These are phyloP conservation scores for Oophaga pumilio DNA, from an alignment of 2,113 vertebrate species.

Conservation along the genomic window DNA sequence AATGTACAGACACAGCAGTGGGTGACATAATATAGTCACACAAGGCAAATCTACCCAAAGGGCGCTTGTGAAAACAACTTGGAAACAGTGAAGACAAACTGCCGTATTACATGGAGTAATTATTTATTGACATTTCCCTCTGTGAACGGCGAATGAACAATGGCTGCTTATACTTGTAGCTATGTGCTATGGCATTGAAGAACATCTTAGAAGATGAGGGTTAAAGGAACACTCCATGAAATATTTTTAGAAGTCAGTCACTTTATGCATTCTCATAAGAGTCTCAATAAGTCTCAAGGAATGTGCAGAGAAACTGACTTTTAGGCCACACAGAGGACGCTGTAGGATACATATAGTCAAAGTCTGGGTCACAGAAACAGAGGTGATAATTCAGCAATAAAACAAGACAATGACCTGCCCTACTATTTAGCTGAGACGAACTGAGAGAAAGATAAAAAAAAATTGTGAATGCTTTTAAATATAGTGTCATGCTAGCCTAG, in stretches of 20 bases:
- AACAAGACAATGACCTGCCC: too few relatives aligned
- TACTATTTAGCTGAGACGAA: too few relatives aligned
- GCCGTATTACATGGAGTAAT: background rate
- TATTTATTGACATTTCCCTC: conserved; percentile 20
- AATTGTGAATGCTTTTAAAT: background rate
- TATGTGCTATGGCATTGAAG: background rate
- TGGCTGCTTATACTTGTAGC: background rate
- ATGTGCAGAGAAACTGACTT: too few relatives aligned
- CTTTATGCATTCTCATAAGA: too few relatives aligned
- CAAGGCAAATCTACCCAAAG: background rate
- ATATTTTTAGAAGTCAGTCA: too few relatives aligned
- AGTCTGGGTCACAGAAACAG: too few relatives aligned
- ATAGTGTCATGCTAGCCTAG: conserved; percentile 1
- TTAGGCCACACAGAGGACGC: too few relatives aligned
- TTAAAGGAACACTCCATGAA: too few relatives aligned
- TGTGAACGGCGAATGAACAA: background rate
- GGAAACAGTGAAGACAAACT: background rate
- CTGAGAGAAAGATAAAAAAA: too few relatives aligned
- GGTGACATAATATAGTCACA: background rate
- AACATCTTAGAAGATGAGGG: background rate
- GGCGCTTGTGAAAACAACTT: background rate
- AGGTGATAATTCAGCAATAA: too few relatives aligned
- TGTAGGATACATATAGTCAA: too few relatives aligned
- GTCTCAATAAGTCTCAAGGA: too few relatives aligned
- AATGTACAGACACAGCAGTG: conserved; percentile 4